Evolutionary conservation across 2,113 vertebrate genomes (phyloP), one percentile per base, ranked within the genome.

Genomic region (Strigops habroptila): DNA sequence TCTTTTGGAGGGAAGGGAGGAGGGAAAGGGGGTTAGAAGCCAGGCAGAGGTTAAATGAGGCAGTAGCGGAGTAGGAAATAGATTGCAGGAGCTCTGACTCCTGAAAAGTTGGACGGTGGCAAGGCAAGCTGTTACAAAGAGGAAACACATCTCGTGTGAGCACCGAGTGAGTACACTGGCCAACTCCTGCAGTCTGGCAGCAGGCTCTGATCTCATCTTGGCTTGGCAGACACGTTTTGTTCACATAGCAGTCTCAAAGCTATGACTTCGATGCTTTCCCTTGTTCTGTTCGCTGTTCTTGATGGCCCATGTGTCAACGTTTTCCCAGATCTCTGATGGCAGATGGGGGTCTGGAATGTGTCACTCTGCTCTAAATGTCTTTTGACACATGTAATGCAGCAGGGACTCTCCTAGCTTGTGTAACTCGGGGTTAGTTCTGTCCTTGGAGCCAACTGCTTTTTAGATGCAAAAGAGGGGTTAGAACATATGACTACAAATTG

Each of bases 241-340:
- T 64, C 51, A 68, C 10, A 6, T 0, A 67, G 51, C 39, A 18
- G 9, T 30, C 60, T 78, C 55, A 71, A 35, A 74, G 51, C 52
- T 9, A 1, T 19, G 39, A 39, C 30, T 85, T 57, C 12, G 18
- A 30, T 71, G 59, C 62, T 93, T 85, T 82, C 63, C 11, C 31
- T 82, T 85, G 52, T 52, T 88, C 64, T 53, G 37, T 43, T 86
- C 85, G 48, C 62, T 88, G 18, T 27, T 93, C 9, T 5, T 37
- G 27, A 12, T 62, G 49, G 53, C 41, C 71, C 13, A 1, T 7
- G 12, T 76, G 64, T 55, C 31, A 13, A 0, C 0, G 0, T 68
- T 75, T 64, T 78, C 28, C 33, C 6, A 5, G 30, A 27, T 64
- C 16, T 41, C 74, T 46, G 33, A 33, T 51, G 51, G 75, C 9